phyloP scores from a whole-genome alignment of 1,140 invertebrate genomes.

The Drosophila mojavensis region DNA sequence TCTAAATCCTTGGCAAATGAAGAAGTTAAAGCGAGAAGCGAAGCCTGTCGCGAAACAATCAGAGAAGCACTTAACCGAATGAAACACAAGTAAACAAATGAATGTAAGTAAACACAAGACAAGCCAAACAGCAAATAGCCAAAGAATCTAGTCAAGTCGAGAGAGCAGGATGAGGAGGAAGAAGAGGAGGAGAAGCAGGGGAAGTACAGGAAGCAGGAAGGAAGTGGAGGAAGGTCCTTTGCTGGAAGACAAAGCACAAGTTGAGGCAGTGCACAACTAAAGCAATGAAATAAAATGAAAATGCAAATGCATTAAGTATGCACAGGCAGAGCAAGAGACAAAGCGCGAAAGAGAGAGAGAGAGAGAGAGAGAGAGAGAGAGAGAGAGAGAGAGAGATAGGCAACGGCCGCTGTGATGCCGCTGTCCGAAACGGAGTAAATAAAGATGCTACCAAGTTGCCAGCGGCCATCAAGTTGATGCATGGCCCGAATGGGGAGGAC shows the following conservation, averaged over 20 bases:
- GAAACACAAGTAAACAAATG: slow-evolving; percentile 82
- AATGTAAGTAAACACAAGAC: slow-evolving; percentile 75
- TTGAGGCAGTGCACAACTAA: slow-evolving; percentile 59
- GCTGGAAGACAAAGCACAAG: slow-evolving; percentile 30
- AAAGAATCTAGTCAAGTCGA: slow-evolving; percentile 9
- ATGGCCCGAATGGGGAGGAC: slow-evolving; percentile 33
- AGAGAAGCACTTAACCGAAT: slow-evolving; percentile 81
- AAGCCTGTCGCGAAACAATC: slow-evolving; percentile 68
- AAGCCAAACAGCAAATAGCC: slow-evolving; percentile 64
- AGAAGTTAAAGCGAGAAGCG: slow-evolving; percentile 35
- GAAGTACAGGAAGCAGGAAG: no score
- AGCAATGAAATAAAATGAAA: slow-evolving; percentile 77
- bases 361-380: not conserved
- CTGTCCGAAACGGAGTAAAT: slow-evolving; percentile 18
- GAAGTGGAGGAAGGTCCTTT: slow-evolving; percentile 1
- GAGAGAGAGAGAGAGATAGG: not conserved
- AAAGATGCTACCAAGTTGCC: slow-evolving; percentile 10
- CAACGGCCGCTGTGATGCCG: slow-evolving; percentile 6
- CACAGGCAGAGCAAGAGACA: slow-evolving; percentile 38
- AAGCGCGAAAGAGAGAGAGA: not conserved
- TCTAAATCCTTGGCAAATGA: slow-evolving; percentile 6
- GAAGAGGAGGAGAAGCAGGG: not conserved
- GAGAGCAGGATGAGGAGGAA: slow-evolving; percentile 8
- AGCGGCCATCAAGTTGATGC: slow-evolving; percentile 65
- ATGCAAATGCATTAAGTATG: slow-evolving; percentile 79